Conservation (phyloP, 92 coral and sea anemone genomes). For the Palythoa grandis region DNA sequence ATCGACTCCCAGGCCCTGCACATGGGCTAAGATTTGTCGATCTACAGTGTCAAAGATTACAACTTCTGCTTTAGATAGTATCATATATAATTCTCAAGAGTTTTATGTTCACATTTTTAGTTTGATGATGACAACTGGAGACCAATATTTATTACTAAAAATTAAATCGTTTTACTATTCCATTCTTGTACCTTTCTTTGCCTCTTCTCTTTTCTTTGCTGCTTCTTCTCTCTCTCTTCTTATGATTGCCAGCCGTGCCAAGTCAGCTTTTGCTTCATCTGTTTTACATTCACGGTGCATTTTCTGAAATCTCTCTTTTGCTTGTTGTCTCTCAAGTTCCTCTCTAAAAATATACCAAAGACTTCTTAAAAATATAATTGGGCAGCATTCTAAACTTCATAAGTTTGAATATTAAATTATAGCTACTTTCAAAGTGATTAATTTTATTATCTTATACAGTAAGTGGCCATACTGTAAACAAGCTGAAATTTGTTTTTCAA, state of each 20-base stretch:
- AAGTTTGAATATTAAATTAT: not conserved
- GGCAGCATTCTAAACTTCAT: not conserved
- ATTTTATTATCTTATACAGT: no score
- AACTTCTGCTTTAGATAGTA: no score
- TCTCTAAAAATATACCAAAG: slow-evolving; percentile 60
- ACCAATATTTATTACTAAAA: no score
- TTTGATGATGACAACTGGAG: no score
- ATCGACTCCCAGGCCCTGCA: no score
- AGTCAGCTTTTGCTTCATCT: slow-evolving; percentile 87
- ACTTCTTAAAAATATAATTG: not conserved
- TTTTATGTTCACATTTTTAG: no score
- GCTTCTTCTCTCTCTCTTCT: slow-evolving; percentile 91
- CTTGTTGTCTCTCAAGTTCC: slow-evolving; percentile 91
- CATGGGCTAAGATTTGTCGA: no score
- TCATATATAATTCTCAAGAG: no score
- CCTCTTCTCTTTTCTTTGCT: slow-evolving; percentile 81
- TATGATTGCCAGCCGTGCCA: slow-evolving; percentile 93
- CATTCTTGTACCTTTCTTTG: slow-evolving; percentile 74
- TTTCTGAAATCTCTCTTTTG: slow-evolving; percentile 67
- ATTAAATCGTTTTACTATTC: not conserved
- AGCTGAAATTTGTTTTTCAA: no score
- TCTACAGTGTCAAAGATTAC: no score
- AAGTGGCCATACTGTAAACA: no score
- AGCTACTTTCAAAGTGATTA: no score
- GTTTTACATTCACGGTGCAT: slow-evolving; percentile 91